Conservation (phyloP, 2,888 invertebrate genomes). For the Ophion ellenae region DNA sequence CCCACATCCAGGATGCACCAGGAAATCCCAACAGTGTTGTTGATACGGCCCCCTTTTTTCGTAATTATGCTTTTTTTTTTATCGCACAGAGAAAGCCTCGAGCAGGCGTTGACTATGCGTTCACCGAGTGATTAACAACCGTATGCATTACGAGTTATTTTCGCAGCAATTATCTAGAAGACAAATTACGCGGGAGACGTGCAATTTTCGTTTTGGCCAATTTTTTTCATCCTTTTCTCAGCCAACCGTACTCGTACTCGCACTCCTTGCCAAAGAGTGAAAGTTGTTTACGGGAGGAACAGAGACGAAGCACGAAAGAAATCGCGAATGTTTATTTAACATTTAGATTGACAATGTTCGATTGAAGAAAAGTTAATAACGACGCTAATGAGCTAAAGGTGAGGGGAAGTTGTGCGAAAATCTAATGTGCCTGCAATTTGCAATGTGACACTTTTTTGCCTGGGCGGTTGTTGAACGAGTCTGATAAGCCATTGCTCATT, state of each 20-base stretch:
- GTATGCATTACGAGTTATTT: constrained; percentile 43
- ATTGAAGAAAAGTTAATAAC: constrained; percentile 64
- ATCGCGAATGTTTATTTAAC: constrained; percentile 18
- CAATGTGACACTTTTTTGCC: not conserved
- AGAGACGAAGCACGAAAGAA: constrained; percentile 9
- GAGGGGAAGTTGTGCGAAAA: constrained; percentile 1
- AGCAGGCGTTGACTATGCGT: constrained; percentile 42
- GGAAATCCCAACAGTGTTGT: constrained; percentile 41
- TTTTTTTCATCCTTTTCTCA: constrained; percentile 8
- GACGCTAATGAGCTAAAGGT: constrained; percentile 53
- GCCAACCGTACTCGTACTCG: not conserved
- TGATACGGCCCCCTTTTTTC: constrained; percentile 16
- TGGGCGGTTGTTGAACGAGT: no score
- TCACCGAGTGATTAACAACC: constrained; percentile 45
- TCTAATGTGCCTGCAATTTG: not conserved
- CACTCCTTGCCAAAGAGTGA: constrained; percentile 47
- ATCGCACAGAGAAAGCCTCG: constrained; percentile 46
- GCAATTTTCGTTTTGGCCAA: constrained; percentile 18
- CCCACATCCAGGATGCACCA: constrained; percentile 57
- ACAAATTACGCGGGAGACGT: constrained; percentile 33
- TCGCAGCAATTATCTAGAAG: constrained; percentile 45
- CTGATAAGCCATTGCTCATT: no score
- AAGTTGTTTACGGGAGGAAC: constrained; percentile 37
- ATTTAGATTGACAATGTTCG: constrained; percentile 67
- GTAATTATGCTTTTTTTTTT: constrained; percentile 12